These are phyloP conservation scores for Xenopus tropicalis DNA, from an alignment of 2,113 vertebrate genomes.

Conservation along the genomic window UCB_Xtro_10.0 CM004447.2:49236501-49237000, in stretches of 20 bases:
- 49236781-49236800: conserved; percentile 3
- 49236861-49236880: not conserved
- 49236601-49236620: conserved; percentile 31
- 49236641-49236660: conserved; percentile 41
- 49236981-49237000: too few species aligned
- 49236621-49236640: conserved; percentile 27
- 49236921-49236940: too few species aligned
- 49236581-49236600: conserved; percentile 40
- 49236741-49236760: conserved; percentile 35
- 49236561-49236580: conserved; percentile 48
- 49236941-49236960: too few species aligned
- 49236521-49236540: conserved; percentile 56
- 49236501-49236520: conserved; percentile 56
- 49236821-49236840: conserved; percentile 1
- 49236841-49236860: conserved; percentile 17
- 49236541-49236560: conserved; percentile 51
- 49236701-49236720: conserved; percentile 43
- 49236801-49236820: not conserved
- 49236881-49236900: too few species aligned
- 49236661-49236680: conserved; percentile 43
- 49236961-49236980: too few species aligned
- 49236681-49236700: conserved; percentile 42
- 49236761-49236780: conserved; percentile 38
- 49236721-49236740: conserved; percentile 31
- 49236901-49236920: too few species aligned